A percentile compares a stretch with the other conserved stretches of the same genome.
phyloP scores from a whole-genome alignment of 2,888 invertebrate species.

The Asteroscopus sphinx region DNA sequence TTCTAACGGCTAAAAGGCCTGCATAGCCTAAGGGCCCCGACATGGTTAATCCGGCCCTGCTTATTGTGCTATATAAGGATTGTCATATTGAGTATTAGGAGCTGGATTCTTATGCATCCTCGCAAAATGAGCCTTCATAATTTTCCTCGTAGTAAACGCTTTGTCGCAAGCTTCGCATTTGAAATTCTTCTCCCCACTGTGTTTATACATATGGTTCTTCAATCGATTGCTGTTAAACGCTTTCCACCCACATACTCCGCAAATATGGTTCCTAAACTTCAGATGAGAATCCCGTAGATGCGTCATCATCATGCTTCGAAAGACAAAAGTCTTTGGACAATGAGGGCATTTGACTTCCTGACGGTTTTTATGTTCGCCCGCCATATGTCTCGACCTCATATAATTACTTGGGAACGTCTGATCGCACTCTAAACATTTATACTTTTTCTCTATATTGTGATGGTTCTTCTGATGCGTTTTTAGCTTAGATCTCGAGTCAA shows the following conservation, averaged over 20 bases:
- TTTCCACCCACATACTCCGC: conserved; percentile 82
- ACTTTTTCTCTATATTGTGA: conserved; percentile 85
- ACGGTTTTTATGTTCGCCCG: conserved; percentile 78
- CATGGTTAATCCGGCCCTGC: too few relatives aligned
- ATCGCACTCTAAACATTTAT: conserved; percentile 85
- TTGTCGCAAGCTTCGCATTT: conserved; percentile 83
- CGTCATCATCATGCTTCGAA: conserved; percentile 85
- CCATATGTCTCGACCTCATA: conserved; percentile 82
- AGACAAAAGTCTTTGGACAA: conserved; percentile 84
- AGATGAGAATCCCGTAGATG: conserved; percentile 81
- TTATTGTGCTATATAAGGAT: conserved; percentile 67
- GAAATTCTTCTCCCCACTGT: conserved; percentile 86
- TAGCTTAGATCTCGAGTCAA: conserved; percentile 84
- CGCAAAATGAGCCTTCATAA: conserved; percentile 81
- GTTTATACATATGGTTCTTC: conserved; percentile 86
- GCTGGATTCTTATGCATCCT: conserved; percentile 78
- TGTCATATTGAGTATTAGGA: conserved; percentile 65
- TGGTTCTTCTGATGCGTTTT: conserved; percentile 84
- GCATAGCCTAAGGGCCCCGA: too few relatives aligned
- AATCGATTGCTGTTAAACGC: conserved; percentile 85
- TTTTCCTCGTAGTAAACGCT: conserved; percentile 83
- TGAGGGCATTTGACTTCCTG: conserved; percentile 82
- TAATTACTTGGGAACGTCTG: conserved; percentile 81
- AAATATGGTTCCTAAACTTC: conserved; percentile 80
- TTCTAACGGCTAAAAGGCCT: too few relatives aligned